These are phyloP conservation scores for Chaetodon trifasciatus DNA, from an alignment of 2,797 vertebrate species.

Conservation along the genomic window DNA sequence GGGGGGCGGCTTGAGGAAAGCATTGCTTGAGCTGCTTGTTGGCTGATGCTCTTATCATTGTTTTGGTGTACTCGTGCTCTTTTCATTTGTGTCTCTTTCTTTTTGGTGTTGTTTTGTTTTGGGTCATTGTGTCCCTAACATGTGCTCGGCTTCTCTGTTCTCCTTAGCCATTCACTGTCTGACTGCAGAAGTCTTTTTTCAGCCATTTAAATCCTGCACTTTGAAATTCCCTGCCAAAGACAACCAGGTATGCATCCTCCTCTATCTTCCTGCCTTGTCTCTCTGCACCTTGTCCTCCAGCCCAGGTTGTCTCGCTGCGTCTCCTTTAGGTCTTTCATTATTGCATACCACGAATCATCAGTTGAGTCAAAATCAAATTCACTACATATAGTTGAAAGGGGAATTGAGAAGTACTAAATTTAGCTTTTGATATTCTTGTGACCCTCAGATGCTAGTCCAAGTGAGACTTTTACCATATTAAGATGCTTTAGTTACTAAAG, in stretches of 20 bases:
- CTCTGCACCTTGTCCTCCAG: slow-evolving; percentile 66
- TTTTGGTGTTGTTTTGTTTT: slow-evolving; percentile 50
- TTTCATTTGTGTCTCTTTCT: slow-evolving; percentile 60
- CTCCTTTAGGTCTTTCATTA: slow-evolving; percentile 62
- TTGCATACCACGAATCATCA: slow-evolving; percentile 58
- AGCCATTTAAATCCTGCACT: slow-evolving; percentile 88
- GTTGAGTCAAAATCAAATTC: slow-evolving; percentile 28
- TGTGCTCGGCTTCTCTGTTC: slow-evolving; percentile 88
- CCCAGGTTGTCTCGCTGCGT: slow-evolving; percentile 63
- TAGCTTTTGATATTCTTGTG: neutral
- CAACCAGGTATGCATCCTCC: slow-evolving; percentile 76
- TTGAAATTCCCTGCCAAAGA: slow-evolving; percentile 85
- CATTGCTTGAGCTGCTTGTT: slow-evolving; percentile 78
- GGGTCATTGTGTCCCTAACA: slow-evolving; percentile 83
- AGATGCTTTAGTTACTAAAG: neutral
- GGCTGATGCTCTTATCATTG: slow-evolving; percentile 71
- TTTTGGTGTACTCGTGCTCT: slow-evolving; percentile 67
- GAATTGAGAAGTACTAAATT: slow-evolving; percentile 4
- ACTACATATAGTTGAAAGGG: slow-evolving; percentile 1
- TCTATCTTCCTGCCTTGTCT: slow-evolving; percentile 68
- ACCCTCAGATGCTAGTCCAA: neutral
- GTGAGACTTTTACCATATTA: neutral
- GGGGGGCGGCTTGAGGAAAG: slow-evolving; percentile 49
- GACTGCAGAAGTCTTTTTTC: slow-evolving; percentile 88
- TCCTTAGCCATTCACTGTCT: slow-evolving; percentile 89